Evolutionary conservation across 2,888 invertebrate genomes (phyloP).

Genomic region (Philhelius pedissequus): DNA sequence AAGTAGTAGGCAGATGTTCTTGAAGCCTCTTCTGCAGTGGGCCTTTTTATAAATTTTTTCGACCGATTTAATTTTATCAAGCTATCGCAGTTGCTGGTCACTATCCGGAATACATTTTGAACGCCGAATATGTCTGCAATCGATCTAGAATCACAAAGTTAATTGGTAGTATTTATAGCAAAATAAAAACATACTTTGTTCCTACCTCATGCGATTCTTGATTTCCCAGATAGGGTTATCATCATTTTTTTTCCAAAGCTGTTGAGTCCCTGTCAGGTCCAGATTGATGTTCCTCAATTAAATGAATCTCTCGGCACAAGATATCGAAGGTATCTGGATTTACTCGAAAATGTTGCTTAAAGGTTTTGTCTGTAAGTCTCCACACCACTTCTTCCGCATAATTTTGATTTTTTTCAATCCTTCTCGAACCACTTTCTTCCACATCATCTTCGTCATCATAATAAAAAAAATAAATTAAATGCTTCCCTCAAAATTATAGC

Average conservation of each 20-base stretch:
- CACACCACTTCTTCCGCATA: background rate
- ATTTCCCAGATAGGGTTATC: background rate
- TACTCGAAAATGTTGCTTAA: background rate
- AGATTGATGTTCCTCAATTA: background rate
- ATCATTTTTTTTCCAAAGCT: background rate
- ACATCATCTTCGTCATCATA: background rate
- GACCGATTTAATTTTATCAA: background rate
- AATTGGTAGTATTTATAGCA: no score
- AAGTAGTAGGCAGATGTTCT: background rate
- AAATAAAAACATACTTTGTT: background rate
- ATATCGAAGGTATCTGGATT: background rate
- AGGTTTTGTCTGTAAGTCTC: background rate
- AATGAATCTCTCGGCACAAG: background rate
- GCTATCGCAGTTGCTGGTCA: background rate
- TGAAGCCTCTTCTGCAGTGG: background rate
- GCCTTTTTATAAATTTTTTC: background rate
- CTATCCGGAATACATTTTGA: background rate
- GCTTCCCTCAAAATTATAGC: no score
- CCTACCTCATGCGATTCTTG: background rate
- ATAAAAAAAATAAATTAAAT: background rate
- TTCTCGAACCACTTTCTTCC: background rate
- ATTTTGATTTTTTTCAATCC: background rate
- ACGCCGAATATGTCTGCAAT: background rate
- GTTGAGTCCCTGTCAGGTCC: background rate
- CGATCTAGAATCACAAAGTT: background rate